phyloP scores from a whole-genome alignment of 2,113 vertebrate species.

The Hassar affinis region DNA sequence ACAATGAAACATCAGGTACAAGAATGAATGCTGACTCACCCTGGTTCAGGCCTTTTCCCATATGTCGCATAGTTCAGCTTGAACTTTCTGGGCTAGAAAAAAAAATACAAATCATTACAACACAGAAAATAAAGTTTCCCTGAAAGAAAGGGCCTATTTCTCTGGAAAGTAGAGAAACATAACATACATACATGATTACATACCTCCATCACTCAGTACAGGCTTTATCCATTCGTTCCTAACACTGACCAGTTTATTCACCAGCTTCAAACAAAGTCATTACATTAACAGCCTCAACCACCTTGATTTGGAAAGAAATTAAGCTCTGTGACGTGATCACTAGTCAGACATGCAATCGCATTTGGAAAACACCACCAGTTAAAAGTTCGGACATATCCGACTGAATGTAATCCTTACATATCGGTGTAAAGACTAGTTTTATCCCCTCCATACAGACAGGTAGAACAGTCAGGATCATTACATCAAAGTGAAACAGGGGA shows the following conservation, averaged over 20 bases:
- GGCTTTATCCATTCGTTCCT: slow-evolving; percentile 75
- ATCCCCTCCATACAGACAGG: not conserved
- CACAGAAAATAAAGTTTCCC: slow-evolving; percentile 62
- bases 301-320: slow-evolving; percentile 66
- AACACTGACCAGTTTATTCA: slow-evolving; percentile 74
- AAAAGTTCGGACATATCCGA: not conserved
- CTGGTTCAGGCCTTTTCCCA: slow-evolving; percentile 75
- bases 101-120: slow-evolving; percentile 36
- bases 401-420: not conserved
- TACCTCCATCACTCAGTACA: slow-evolving; percentile 76
- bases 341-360: slow-evolving; percentile 19
- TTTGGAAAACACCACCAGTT: not conserved
- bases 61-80: slow-evolving; percentile 81
- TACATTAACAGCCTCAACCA: slow-evolving; percentile 70
- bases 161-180: slow-evolving; percentile 67
- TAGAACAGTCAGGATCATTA: not conserved
- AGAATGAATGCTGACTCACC: slow-evolving; percentile 63
- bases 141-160: slow-evolving; percentile 51
- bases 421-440: not conserved
- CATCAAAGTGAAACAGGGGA: not conserved
- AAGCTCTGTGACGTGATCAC: slow-evolving; percentile 63
- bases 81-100: slow-evolving; percentile 77
- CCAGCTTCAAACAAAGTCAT: slow-evolving; percentile 76
- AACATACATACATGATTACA: slow-evolving; percentile 70
- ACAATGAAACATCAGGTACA: not conserved